Evolutionary conservation across 2,888 invertebrate genomes (phyloP), one percentile per base, ranked within the genome.

Genomic region (Drosophila gaucha): DNA sequence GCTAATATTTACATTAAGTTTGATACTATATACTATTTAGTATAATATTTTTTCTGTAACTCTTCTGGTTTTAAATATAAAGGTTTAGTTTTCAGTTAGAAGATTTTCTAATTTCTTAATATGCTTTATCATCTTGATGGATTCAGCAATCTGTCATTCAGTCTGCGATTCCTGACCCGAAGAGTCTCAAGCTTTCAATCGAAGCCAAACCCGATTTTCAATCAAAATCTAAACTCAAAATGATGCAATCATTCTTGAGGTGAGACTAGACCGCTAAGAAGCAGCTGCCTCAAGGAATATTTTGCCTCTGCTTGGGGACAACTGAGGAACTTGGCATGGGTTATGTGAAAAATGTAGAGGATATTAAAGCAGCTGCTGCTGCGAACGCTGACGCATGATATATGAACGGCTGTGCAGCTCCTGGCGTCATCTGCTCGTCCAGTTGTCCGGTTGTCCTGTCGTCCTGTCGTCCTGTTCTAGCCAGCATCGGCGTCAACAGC

Each of bases 291-390:
- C 66, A 72, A 72, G 70, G 78, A 60, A 74, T 57, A 66, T 77
- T 74, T 74, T 70, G 69, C 66, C 59, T 70, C 6, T 35, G 78
- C 58, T 66, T 55, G 63, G 65, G 30, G 36, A 56, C 10, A 26
- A 57, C 30, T 22, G 38, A 51, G 30, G 39, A 46, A 20, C 39
- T 44, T 80, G 55, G 60, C 71, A 56, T 69, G 67, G 67, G 66
- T 80, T 67, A 62, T 63, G 54, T 69, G 62, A 82, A 65, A 77
- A 70, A 86, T 83, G 56, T 46, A 52, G 31, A 39, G 67, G 43
- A 67, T 57, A 73, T 71, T 80, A 68, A 58, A 62, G 62, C 69
- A 69, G 38, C 55, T 57, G 64, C 38, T 39, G 16, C 18, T 35
- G 39, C n/a, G 14, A n/a, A 41, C 35, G 28, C 22, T 35, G 39